Evolutionary conservation across 2,888 invertebrate genomes (phyloP).

Genomic region (Lamproptera curius): DNA sequence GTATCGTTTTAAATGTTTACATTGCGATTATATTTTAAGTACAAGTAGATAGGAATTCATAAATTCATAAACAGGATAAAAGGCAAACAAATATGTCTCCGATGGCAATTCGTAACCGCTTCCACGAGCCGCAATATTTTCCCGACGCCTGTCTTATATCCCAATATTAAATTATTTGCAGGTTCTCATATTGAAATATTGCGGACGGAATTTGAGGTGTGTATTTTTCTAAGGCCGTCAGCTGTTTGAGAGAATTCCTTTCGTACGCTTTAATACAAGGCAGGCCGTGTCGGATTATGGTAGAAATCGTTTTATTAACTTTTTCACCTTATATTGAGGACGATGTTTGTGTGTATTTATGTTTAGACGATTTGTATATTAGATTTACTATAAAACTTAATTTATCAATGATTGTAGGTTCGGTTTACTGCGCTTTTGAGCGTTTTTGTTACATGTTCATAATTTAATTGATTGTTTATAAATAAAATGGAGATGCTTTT

Average conservation of each 20-base stretch:
- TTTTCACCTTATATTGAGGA: too few species aligned
- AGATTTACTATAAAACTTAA: too few species aligned
- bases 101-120: not conserved
- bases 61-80: not conserved
- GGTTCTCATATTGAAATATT: conserved; percentile 13
- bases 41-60: not conserved
- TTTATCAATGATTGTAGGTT: too few species aligned
- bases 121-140: conserved; percentile 2
- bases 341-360: too few species aligned
- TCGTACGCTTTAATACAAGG: not conserved
- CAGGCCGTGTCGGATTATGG: not conserved
- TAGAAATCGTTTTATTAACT: too few species aligned
- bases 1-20: too few species aligned
- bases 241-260: not conserved
- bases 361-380: too few species aligned
- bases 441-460: too few species aligned
- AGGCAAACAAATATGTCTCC: not conserved
- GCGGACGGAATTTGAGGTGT: conserved; percentile 5
- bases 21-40: too few species aligned
- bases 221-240: conserved; percentile 9
- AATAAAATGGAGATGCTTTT: too few species aligned
- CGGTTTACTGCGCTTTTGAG: too few species aligned
- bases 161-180: conserved; percentile 15
- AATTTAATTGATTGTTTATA: too few species aligned
- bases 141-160: conserved; percentile 13